A percentile compares a stretch with the other conserved stretches of the same genome.
Evolutionary conservation across 2,888 invertebrate genomes (phyloP).

Genomic region (Vanessa cardui): DNA sequence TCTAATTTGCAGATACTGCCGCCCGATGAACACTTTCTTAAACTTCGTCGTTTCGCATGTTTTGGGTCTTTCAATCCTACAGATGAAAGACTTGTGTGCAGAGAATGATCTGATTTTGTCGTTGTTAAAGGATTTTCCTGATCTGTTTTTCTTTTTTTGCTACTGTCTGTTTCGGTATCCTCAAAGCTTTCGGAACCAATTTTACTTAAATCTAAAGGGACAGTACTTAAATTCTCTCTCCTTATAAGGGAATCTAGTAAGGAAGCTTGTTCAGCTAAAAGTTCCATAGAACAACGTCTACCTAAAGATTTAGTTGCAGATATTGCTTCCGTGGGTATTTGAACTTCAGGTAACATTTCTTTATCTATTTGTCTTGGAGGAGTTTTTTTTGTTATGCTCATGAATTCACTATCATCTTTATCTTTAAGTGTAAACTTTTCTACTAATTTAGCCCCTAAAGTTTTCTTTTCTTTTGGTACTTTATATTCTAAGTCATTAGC

Average conservation of each 20-base stretch:
- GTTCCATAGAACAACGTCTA: conserved; percentile 81
- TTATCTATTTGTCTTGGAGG: conserved; percentile 16
- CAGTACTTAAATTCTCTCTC: conserved; percentile 78
- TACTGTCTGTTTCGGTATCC: conserved; percentile 45
- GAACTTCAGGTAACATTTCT: conserved; percentile 11
- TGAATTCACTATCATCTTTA: conserved; percentile 55
- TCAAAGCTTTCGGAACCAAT: conserved; percentile 55
- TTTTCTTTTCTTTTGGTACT: conserved; percentile 83
- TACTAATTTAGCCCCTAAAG: conserved; percentile 88
- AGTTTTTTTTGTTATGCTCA: conserved; percentile 43
- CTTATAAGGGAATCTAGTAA: conserved; percentile 79
- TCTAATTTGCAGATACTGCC: conserved; percentile 71
- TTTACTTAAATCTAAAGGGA: conserved; percentile 73
- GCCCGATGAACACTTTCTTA: conserved; percentile 74
- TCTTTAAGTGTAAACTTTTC: conserved; percentile 89
- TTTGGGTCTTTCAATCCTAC: conserved; percentile 51
- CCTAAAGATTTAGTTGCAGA: conserved; percentile 59
- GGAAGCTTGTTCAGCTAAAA: conserved; percentile 81
- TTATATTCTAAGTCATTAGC: conserved; percentile 81
- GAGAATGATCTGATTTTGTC: conserved; percentile 76
- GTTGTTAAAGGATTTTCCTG: conserved; percentile 61
- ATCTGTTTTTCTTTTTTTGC: conserved; percentile 43
- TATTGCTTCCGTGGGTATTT: conserved; percentile 19
- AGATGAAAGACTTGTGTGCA: conserved; percentile 62
- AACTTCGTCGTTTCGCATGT: conserved; percentile 60